These are phyloP conservation scores for Bovichtus diacanthus DNA, from an alignment of 2,797 vertebrate genomes.

Conservation along the genomic window DNA sequence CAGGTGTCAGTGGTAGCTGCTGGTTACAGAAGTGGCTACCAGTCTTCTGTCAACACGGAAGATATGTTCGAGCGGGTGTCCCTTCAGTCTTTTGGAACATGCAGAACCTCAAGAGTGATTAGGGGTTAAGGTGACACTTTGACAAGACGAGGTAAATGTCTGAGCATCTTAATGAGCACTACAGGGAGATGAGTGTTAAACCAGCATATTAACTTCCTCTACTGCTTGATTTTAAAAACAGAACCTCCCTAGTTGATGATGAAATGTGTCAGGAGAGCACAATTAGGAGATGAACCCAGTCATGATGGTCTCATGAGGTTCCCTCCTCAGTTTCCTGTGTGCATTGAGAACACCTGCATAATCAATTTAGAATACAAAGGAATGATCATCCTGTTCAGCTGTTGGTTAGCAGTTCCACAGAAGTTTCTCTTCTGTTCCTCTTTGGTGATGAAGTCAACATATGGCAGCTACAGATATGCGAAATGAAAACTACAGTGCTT, in stretches of 20 bases:
- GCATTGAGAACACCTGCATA: neutral
- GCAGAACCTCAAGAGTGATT: neutral
- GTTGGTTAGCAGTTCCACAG: neutral
- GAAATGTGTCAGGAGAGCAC: conserved; percentile 1
- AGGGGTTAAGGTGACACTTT: neutral
- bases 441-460: neutral
- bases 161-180: conserved; percentile 29
- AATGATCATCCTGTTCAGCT: neutral
- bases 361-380: conserved; percentile 25
- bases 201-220: conserved; percentile 13
- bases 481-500: neutral
- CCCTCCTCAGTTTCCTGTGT: neutral
- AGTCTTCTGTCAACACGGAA: conserved; percentile 37
- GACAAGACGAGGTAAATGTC: neutral
- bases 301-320: conserved; percentile 15
- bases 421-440: neutral
- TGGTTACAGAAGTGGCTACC: conserved; percentile 23
- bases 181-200: neutral
- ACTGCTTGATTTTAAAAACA: conserved; percentile 24
- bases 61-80: conserved; percentile 24
- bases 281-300: neutral
- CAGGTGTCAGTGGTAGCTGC: conserved; percentile 22
- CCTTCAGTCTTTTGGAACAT: neutral
- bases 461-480: neutral
- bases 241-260: conserved; percentile 17